Evolutionary conservation across 1,140 invertebrate genomes (phyloP).

Genomic region (Rhagoletis zephyria): DNA sequence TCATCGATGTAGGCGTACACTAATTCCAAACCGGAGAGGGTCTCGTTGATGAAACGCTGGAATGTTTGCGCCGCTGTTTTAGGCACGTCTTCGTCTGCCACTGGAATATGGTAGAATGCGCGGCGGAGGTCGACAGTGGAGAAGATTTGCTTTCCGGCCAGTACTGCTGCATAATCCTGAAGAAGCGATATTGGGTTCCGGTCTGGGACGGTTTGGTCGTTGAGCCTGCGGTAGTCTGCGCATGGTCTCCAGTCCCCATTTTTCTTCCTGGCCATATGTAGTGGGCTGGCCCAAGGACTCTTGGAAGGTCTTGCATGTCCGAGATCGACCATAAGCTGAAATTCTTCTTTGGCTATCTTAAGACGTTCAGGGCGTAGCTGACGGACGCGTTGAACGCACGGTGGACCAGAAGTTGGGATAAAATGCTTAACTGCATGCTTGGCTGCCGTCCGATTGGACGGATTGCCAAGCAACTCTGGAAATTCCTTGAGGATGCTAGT

Average conservation of each 20-base stretch:
- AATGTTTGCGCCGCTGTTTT: conserved; percentile 74
- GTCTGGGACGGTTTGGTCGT: conserved; percentile 68
- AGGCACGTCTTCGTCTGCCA: conserved; percentile 64
- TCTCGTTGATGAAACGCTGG: conserved; percentile 74
- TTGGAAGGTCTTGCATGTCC: conserved; percentile 65
- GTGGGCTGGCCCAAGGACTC: conserved; percentile 69
- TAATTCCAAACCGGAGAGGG: conserved; percentile 60
- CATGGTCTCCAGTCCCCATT: conserved; percentile 66
- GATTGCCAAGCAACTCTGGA: background rate
- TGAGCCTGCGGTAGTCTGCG: conserved; percentile 73
- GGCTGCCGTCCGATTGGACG: background rate
- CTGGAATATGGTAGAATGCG: conserved; percentile 74
- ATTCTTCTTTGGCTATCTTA: conserved; percentile 61
- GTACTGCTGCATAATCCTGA: conserved; percentile 68
- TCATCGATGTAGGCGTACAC: too few relatives aligned
- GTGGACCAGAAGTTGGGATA: background rate
- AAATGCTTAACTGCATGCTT: background rate
- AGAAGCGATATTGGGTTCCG: conserved; percentile 66
- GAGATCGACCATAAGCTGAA: conserved; percentile 63
- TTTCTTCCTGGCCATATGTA: conserved; percentile 65
- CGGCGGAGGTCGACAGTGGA: conserved; percentile 71
- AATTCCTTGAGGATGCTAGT: background rate
- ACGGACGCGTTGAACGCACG: background rate
- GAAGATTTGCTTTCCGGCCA: conserved; percentile 68
- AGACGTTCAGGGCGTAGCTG: background rate